phyloP scores from a whole-genome alignment of 2,113 vertebrate genomes.

The Phainopepla nitens region DNA sequence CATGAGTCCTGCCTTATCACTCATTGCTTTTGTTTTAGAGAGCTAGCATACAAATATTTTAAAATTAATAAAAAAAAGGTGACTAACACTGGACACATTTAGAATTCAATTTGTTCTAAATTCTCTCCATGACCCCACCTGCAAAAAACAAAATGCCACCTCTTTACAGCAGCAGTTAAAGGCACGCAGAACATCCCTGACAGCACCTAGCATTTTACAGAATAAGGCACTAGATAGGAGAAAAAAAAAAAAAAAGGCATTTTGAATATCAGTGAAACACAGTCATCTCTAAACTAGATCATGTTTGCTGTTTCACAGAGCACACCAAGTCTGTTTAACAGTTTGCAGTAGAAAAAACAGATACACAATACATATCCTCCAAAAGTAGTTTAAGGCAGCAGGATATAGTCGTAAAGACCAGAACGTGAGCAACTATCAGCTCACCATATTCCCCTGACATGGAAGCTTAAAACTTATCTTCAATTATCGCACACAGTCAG shows the following conservation, averaged over 20 bases:
- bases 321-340: background rate
- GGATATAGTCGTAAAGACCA: background rate
- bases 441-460: background rate
- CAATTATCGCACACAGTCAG: background rate
- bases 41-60: background rate
- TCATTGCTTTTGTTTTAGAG: background rate
- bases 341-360: background rate
- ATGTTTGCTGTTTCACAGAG: background rate
- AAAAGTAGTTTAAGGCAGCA: background rate
- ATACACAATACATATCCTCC: background rate
- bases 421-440: background rate
- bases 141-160: background rate
- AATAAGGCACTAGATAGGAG: background rate
- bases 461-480: background rate
- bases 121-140: background rate
- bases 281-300: background rate
- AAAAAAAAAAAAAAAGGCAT: background rate
- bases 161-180: background rate
- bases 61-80: background rate
- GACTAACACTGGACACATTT: background rate
- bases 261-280: background rate
- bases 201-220: background rate
- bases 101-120: background rate
- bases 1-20: background rate
- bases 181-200: background rate